Evolutionary conservation across 2,113 vertebrate species (phyloP), one percentile per base, ranked within the genome.

Genomic region (Lepus europaeus): DNA sequence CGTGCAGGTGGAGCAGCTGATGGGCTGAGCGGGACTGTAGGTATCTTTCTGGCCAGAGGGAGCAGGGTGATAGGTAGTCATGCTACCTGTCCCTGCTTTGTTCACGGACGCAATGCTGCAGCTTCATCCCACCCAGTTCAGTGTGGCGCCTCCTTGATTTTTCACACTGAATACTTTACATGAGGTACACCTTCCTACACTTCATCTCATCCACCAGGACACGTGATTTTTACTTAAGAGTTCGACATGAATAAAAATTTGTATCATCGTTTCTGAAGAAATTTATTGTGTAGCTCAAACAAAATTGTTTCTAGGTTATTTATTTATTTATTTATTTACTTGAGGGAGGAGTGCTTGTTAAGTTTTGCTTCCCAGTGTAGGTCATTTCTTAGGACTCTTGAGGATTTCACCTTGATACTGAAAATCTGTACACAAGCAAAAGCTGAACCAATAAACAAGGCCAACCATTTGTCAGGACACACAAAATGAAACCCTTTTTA

Each of bases 191-290:
- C 33, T 96, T 89, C 45, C 14, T 66, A 5, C 5, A 17, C 53
- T 69, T 95, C 45, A 1, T 70, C 94, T 96, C 87, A 4, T 27
- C 61, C 25, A 81, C 31, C 74, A 45, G 85, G 72, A 87, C 12
- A 73, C 81, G 53, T 78, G 87, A 80, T 96, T 0, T 95, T 93
- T 95, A 79, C 87, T 82, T 91, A 45, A 78, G 36, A 73, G 70
- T 81, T 77, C n/a, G 25, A 25, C 69, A 78, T 94, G 36, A 91
- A 53, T 90, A 74, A 89, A 77, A 89, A 79, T 90, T 96, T 70
- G 80, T 88, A 33, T 90, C 33, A 79, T 59, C 84, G 51, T 95
- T 74, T 79, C 49, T 68, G 78, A 36, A 84, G 29, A 85, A 94
- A 91, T 72, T 95, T 5, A 27, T 59, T 89, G 16, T 66, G 19